Evolutionary conservation across 2,797 vertebrate species (phyloP), one percentile per base, ranked within the genome.

Genomic region (Agapornis canus): DNA sequence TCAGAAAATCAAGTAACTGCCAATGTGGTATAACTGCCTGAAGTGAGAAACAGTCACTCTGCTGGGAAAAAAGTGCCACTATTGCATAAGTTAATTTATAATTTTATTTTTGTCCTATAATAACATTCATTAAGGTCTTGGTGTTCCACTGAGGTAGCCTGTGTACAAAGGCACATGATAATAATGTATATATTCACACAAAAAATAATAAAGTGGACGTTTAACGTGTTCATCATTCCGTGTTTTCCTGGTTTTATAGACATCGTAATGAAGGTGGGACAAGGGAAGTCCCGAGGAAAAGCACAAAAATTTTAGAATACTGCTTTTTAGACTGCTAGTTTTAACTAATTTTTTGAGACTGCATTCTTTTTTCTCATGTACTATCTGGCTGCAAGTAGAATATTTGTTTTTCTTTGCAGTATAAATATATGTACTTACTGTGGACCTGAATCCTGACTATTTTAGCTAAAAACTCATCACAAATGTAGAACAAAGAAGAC

Each of bases 251-350:
- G 1, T 63, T 77, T 57, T 78, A 29, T 35, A 70, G 75, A 54
- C 9, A 5, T 39, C 2, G 0, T 57, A 17, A 10, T 9, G 14
- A 81, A 66, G 1, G 0, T 70, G 31, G 21, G 6, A 15, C 29
- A 63, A 82, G 29, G 29, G 16, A 79, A 22, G 5, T 59, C 84
- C 65, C 47, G 12, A 56, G 8, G 6, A 71, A 59, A 63, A 61
- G 37, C 1, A 13, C 14, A 52, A 26, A 86, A 21, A 31, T 14
- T 51, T 73, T 57, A 11, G 15, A 69, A n/a, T 9, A 11, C 5
- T 79, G 20, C 20, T 82, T 73, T 85, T 72, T 35, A 37, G 8
- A 35, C 10, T 79, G 16, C 16, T 60, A 11, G 8, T 71, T 93
- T 79, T 14, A 93, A 49, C 8, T 82, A 57, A 16, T 10, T 73